A percentile compares a stretch with the other conserved stretches of the same genome.
phyloP scores from a whole-genome alignment of 2,888 invertebrate species.

The Seira ritae region DNA sequence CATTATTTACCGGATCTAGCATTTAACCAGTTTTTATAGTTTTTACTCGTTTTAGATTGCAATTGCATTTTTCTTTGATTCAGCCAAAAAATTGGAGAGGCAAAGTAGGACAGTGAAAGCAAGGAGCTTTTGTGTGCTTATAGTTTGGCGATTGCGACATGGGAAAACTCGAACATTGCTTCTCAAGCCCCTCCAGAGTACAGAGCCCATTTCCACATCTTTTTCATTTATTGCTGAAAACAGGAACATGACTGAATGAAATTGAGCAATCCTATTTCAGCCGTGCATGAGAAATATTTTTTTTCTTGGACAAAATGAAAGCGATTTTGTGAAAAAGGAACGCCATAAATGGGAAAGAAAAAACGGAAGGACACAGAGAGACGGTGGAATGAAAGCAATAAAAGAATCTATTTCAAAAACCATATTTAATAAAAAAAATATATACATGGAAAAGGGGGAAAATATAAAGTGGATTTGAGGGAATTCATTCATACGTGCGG shows the following conservation, averaged over 20 bases:
- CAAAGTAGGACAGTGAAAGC: conserved; percentile 15
- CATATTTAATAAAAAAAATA: background rate
- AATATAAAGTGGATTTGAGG: background rate
- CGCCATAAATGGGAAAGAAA: background rate
- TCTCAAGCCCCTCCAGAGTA: background rate
- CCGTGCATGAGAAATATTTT: conserved; percentile 12
- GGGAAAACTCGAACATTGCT: background rate
- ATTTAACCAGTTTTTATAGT: conserved; percentile 20
- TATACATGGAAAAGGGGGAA: background rate
- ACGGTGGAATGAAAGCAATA: background rate
- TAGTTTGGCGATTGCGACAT: background rate
- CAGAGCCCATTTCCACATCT: conserved; percentile 9
- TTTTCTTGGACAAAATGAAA: conserved; percentile 3
- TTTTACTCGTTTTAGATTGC: conserved; percentile 14
- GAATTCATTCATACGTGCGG: too few species aligned
- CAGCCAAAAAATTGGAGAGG: conserved; percentile 3
- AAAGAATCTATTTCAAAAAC: background rate
- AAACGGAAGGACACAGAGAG: conserved; percentile 3
- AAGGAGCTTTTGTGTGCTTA: background rate
- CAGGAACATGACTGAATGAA: conserved; percentile 18
- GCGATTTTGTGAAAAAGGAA: background rate
- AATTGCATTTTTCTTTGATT: conserved; percentile 24
- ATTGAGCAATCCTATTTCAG: conserved; percentile 21
- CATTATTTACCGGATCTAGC: conserved; percentile 19
- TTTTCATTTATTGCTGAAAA: background rate